These are phyloP conservation scores for Harpagoxenus sublaevis DNA, from an alignment of 2,888 invertebrate species.

Conservation along the genomic window DNA sequence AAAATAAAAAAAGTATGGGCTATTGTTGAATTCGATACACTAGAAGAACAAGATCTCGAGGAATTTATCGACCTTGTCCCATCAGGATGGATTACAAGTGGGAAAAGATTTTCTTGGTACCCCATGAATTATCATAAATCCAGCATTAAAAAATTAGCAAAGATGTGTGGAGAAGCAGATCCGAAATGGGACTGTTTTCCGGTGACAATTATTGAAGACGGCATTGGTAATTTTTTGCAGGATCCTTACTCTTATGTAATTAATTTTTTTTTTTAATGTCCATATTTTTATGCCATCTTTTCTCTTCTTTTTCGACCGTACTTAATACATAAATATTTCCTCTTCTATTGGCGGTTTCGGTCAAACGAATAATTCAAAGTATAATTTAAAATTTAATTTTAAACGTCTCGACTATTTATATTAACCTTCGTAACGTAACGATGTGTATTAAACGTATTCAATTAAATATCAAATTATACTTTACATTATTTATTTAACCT, in stretches of 20 bases:
- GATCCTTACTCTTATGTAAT: background rate
- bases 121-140: background rate
- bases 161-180: background rate
- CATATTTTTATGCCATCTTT: background rate
- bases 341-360: background rate
- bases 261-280: background rate
- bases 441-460: background rate
- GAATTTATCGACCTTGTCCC: background rate
- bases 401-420: background rate
- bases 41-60: background rate
- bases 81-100: background rate
- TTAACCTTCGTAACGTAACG: background rate
- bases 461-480: background rate
- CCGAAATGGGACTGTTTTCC: slow-evolving; percentile 2
- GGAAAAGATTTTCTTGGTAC: background rate
- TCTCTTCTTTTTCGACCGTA: background rate
- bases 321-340: background rate
- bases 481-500: background rate
- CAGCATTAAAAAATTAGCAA: background rate
- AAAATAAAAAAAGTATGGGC: background rate
- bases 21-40: background rate
- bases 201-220: slow-evolving; percentile 8
- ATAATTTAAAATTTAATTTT: slow-evolving; percentile 1
- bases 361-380: background rate
- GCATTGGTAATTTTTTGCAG: slow-evolving; percentile 8